Conservation (phyloP, 1,140 invertebrate genomes). For the Drosophila persimilis region DNA sequence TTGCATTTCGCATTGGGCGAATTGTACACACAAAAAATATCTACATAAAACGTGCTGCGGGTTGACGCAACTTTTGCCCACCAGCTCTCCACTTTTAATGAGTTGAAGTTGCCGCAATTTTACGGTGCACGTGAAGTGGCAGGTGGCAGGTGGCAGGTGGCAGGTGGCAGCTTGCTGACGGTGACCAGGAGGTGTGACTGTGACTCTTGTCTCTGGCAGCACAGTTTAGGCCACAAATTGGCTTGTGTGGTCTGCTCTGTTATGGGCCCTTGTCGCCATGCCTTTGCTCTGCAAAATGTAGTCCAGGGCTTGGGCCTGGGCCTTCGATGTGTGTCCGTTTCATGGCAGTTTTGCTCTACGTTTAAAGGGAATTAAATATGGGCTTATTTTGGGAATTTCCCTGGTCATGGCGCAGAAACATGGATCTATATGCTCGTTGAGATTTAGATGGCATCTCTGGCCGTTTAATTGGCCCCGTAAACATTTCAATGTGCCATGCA, state of each 20-base stretch:
- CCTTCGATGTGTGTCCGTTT: neutral
- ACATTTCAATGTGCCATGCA: constrained; percentile 18
- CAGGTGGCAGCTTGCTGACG: no score
- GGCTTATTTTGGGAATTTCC: no score
- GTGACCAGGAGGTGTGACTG: no score
- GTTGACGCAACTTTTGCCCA: constrained; percentile 48
- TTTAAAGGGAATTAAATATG: neutral
- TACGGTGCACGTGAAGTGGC: constrained; percentile 43
- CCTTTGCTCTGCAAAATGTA: constrained; percentile 24
- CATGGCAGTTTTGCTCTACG: neutral
- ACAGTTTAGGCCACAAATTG: constrained; percentile 56
- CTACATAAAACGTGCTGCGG: constrained; percentile 38
- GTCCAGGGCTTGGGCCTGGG: constrained; percentile 13
- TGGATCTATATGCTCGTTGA: no score
- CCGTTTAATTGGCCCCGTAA: constrained; percentile 21
- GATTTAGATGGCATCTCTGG: neutral
- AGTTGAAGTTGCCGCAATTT: constrained; percentile 57
- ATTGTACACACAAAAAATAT: constrained; percentile 33
- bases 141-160: neutral
- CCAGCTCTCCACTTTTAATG: constrained; percentile 62
- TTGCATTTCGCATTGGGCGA: constrained; percentile 52
- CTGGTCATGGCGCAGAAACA: no score
- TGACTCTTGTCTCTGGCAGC: no score
- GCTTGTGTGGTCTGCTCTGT: constrained; percentile 46
- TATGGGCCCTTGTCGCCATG: constrained; percentile 24